phyloP scores from a whole-genome alignment of 1,140 invertebrate genomes.

The Thaumetopoea pityocampa region DNA sequence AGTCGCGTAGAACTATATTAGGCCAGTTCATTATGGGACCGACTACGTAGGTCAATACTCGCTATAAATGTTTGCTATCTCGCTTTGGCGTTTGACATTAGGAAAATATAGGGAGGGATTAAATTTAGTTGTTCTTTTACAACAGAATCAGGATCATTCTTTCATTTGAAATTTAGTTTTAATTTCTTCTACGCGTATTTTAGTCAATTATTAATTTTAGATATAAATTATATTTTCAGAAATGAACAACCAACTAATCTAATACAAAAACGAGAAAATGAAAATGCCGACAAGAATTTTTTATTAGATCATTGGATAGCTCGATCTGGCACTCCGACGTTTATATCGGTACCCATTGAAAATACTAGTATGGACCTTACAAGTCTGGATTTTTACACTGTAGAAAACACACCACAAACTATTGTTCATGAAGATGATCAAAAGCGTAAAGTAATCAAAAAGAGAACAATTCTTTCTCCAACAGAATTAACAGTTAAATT shows the following conservation, averaged over 20 bases:
- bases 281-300: constrained; percentile 73
- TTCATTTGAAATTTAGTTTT: no score
- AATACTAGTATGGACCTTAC: constrained; percentile 59
- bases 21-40: no score
- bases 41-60: no score
- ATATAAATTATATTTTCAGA: constrained; percentile 29
- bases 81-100: no score
- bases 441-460: constrained; percentile 45
- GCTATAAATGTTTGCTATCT: no score
- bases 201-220: constrained; percentile 9
- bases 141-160: no score
- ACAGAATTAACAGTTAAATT: constrained; percentile 65
- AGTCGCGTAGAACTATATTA: no score
- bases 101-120: no score
- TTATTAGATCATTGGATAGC: constrained; percentile 74
- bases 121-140: no score
- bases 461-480: constrained; percentile 63
- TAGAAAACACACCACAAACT: constrained; percentile 64
- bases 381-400: constrained; percentile 68
- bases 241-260: constrained; percentile 29
- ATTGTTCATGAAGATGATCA: constrained; percentile 33
- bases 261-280: constrained; percentile 39
- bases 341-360: constrained; percentile 63
- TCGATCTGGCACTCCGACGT: constrained; percentile 65
- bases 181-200: no score